Conservation (phyloP, 2,888 invertebrate species). For the Eristalinus aeneus region DNA sequence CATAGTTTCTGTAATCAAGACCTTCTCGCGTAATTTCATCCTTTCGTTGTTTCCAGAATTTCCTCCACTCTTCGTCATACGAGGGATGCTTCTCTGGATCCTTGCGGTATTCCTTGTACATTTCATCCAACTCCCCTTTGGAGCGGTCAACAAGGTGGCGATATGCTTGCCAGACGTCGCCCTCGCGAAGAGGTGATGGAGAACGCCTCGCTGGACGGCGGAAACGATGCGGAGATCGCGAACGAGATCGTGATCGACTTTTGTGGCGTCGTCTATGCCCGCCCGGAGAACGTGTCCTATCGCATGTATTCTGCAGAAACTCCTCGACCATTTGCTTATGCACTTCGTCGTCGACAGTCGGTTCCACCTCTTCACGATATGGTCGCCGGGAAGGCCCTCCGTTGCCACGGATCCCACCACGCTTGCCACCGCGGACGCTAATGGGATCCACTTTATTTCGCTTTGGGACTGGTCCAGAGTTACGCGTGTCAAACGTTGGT, state of each 20-base stretch:
- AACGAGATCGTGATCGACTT: conserved; percentile 72
- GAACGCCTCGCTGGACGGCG: conserved; percentile 71
- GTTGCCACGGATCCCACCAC: neutral
- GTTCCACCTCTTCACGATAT: conserved; percentile 12
- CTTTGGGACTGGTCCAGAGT: conserved; percentile 30
- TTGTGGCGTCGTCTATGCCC: conserved; percentile 50
- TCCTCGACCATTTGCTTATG: conserved; percentile 78
- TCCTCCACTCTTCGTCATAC: conserved; percentile 93
- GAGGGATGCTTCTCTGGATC: conserved; percentile 92
- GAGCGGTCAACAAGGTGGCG: conserved; percentile 77
- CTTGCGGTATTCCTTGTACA: conserved; percentile 82
- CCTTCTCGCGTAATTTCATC: conserved; percentile 84
- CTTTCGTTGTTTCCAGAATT: conserved; percentile 91
- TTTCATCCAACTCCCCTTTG: conserved; percentile 80
- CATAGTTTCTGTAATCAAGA: conserved; percentile 86
- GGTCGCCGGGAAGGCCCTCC: conserved; percentile 30
- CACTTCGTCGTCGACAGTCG: conserved; percentile 75
- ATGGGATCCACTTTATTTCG: neutral
- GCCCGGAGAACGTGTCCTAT: conserved; percentile 52
- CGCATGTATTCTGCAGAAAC: conserved; percentile 73
- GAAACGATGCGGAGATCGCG: conserved; percentile 55
- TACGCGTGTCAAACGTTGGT: conserved; percentile 68
- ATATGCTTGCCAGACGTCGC: conserved; percentile 78
- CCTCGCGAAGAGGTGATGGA: conserved; percentile 75
- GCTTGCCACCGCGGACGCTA: conserved; percentile 1